Evolutionary conservation across 2,888 invertebrate species (phyloP), one percentile per base, ranked within the genome.

Genomic region (Dryobota labecula): DNA sequence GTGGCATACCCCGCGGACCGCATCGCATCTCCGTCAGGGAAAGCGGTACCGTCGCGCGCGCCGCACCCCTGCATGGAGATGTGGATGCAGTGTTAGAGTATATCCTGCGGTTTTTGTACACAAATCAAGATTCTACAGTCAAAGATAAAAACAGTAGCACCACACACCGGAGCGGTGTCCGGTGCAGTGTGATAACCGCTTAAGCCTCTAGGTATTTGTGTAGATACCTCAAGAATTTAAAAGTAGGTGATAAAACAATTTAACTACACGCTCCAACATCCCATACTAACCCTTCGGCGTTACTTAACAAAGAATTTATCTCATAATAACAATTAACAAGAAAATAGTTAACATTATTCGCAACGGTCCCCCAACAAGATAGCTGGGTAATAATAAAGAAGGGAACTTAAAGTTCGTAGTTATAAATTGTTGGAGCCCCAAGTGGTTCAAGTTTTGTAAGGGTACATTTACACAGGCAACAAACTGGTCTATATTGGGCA

Each of bases 341-440:
- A 80, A 84, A 78, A 86, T 86, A 61, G 83, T 82, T 85, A 15
- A 84, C 80, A 85, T 81, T 81, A 84, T 73, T 83, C 58, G 64
- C 78, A 78, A 84, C 58, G 79, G 76, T 51, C 60, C 72, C 72
- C 73, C 57, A 30, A 67, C 69, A 67, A 83, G 81, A 83, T 74
- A 76, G 70, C 71, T 56, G 60, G 76, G 76, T 84, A 87, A 86
- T 87, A 86, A 84, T 64, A 73, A 78, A 79, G 72, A 57, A 49
- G 66, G 62, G 53, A 84, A 78, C 78, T 78, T 82, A 49, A 80
- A 84, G 73, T 87, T 82, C 53, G 71, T 85, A 85, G 84, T 86
- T 88, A 84, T 77, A 87, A 87, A 88, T 88, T 86, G 88, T 89
- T 90, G 75, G 60, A 56, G 73, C 62, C 57, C 67, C 74, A 73